Evolutionary conservation across 2,797 vertebrate genomes (phyloP).

Genomic region (Scleropages formosus): DNA sequence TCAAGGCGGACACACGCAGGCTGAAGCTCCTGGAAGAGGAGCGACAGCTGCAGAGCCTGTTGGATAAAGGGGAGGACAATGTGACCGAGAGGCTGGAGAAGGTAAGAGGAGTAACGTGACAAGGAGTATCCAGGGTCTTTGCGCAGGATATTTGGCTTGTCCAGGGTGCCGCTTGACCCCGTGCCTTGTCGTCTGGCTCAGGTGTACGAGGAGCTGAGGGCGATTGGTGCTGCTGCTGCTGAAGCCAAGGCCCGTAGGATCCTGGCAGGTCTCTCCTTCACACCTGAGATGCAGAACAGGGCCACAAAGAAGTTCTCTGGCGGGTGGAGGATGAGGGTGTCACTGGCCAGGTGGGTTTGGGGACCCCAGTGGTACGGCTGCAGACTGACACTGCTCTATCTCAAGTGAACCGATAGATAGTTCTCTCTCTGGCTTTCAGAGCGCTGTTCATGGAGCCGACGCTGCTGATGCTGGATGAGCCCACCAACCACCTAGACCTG

Average conservation of each 20-base stretch:
- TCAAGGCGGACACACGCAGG: slow-evolving; percentile 83
- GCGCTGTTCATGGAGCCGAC: slow-evolving; percentile 92
- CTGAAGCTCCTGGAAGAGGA: slow-evolving; percentile 85
- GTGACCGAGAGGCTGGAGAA: slow-evolving; percentile 64
- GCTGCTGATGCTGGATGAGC: slow-evolving; percentile 87
- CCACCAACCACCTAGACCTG: slow-evolving; percentile 89
- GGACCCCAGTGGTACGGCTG: not conserved
- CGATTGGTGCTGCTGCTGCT: slow-evolving; percentile 80
- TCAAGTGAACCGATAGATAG: too few relatives aligned
- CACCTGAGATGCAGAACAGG: slow-evolving; percentile 88
- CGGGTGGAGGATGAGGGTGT: slow-evolving; percentile 94
- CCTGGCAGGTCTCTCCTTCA: slow-evolving; percentile 85
- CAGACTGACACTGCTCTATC: not conserved
- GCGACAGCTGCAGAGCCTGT: slow-evolving; percentile 70
- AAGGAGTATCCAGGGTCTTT: not conserved
- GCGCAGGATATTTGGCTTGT: not conserved
- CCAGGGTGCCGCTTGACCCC: not conserved
- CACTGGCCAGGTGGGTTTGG: slow-evolving; percentile 77
- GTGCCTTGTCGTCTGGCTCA: slow-evolving; percentile 41
- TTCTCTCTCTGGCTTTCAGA: slow-evolving; percentile 53
- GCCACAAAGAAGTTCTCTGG: slow-evolving; percentile 89
- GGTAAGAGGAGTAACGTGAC: not conserved
- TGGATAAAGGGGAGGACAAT: slow-evolving; percentile 83
- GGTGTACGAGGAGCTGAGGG: slow-evolving; percentile 86
- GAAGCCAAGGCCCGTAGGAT: slow-evolving; percentile 87